phyloP scores from a whole-genome alignment of 2,888 invertebrate species.

The Rhagium mordax region DNA sequence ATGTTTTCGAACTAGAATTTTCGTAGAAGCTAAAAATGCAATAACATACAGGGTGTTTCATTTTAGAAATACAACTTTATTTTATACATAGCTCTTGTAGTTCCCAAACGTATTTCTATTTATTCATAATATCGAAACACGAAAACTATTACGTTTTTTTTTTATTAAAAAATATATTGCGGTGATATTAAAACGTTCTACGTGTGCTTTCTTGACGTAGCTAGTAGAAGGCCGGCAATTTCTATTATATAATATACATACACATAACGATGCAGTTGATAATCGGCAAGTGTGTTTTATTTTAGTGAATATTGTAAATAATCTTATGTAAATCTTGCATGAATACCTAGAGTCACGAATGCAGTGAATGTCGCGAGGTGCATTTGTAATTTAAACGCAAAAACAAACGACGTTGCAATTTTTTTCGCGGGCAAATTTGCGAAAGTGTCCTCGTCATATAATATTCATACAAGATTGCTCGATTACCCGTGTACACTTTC shows the following conservation, averaged over 20 bases:
- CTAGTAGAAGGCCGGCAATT: too few relatives aligned
- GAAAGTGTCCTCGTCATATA: constrained; percentile 30
- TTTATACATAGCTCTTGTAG: too few relatives aligned
- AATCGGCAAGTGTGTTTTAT: constrained; percentile 36
- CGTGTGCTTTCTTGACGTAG: too few relatives aligned
- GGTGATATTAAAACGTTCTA: too few relatives aligned
- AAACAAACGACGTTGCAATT: constrained; percentile 5
- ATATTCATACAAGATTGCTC: constrained; percentile 31
- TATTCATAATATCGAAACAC: too few relatives aligned
- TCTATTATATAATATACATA: constrained; percentile 1
- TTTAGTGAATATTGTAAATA: constrained; percentile 46
- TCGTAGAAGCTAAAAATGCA: too few relatives aligned
- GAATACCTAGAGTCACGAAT: constrained; percentile 44
- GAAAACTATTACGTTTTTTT: too few relatives aligned
- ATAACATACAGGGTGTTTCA: too few relatives aligned
- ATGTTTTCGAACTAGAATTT: too few relatives aligned
- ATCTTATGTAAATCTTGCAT: constrained; percentile 46
- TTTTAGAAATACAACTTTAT: too few relatives aligned
- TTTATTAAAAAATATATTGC: too few relatives aligned
- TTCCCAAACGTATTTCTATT: too few relatives aligned
- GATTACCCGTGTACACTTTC: constrained; percentile 35
- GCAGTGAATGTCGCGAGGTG: constrained; percentile 26
- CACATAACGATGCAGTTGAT: constrained; percentile 30
- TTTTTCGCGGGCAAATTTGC: constrained; percentile 15
- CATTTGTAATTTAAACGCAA: constrained; percentile 22